Evolutionary conservation across 2,888 invertebrate species (phyloP).

Genomic region (Caenorhabditis imperialis): DNA sequence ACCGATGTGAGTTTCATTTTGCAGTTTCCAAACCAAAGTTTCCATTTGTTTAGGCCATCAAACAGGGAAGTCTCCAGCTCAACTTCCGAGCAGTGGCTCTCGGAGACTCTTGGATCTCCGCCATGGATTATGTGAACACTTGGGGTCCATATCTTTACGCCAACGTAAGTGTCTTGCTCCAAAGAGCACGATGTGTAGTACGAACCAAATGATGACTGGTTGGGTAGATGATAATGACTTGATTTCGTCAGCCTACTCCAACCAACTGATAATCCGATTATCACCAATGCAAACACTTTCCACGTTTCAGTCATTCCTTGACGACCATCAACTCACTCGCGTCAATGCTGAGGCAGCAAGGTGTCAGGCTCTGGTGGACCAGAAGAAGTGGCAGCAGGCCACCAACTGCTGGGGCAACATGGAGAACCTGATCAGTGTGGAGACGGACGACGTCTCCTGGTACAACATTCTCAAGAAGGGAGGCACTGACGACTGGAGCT

Average conservation of each 20-base stretch:
- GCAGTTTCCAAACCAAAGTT: not conserved
- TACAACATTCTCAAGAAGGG: slow-evolving; percentile 84
- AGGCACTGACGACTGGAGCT: slow-evolving; percentile 67
- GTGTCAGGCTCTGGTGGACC: slow-evolving; percentile 79
- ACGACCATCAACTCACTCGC: slow-evolving; percentile 63
- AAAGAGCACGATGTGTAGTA: too few relatives aligned
- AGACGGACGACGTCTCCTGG: slow-evolving; percentile 85
- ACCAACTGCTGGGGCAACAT: slow-evolving; percentile 84
- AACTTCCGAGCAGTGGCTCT: slow-evolving; percentile 87
- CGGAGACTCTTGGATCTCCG: slow-evolving; percentile 92
- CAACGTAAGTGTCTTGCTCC: slow-evolving; percentile 81
- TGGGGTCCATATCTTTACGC: slow-evolving; percentile 88
- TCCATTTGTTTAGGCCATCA: slow-evolving; percentile 82
- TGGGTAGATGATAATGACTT: not conserved
- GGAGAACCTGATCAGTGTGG: slow-evolving; percentile 82
- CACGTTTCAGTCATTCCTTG: slow-evolving; percentile 68
- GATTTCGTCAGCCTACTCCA: not conserved
- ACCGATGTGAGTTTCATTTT: slow-evolving; percentile 78
- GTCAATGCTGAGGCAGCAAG: slow-evolving; percentile 57
- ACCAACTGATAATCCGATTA: slow-evolving; percentile 10
- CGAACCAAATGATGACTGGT: too few relatives aligned
- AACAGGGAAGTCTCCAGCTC: slow-evolving; percentile 79
- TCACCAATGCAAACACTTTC: slow-evolving; percentile 1
- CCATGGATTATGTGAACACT: slow-evolving; percentile 87
- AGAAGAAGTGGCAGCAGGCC: slow-evolving; percentile 82